Base-by-base conservation (phyloP, 2,888 invertebrate genomes). In the Callinectes sapidus region DNA sequence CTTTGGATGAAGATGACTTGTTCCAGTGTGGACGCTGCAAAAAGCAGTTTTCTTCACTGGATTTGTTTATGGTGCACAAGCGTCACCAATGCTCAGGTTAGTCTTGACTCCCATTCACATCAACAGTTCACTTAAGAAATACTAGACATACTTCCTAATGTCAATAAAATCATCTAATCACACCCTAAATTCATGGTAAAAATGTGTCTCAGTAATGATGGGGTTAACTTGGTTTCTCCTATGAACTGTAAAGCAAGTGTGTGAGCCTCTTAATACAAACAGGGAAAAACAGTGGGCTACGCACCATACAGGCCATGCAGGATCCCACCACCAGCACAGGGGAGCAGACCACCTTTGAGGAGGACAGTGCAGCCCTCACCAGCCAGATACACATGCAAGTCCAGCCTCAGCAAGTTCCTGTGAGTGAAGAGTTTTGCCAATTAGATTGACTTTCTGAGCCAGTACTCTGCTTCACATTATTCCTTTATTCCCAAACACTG, bases 1-100 rank as follows among this genome's bases (percentile, higher is more conserved):
- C 95, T 95, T 95, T 95, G 94, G 97, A 97, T 95, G 97, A 97
- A 93, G 97, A 97, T 95, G 97, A 97, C 95, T 96, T 97, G 92
- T 97, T 97, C 95, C 97, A 97, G 94, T 97, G 97, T 95, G 97
- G 97, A 54, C 96, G 96, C 95, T 97, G 97, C 95, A 97, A 97
- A 95, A 96, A 96, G 94, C 97, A 97, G 95, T 97, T 97, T 95
- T 96, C 96, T 87, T 96, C 96, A 0, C 95, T 97, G 94, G 95
- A 96, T 92, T 95, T 96, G 92, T 97, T 97, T 95, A 95, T 97
- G 92, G 95, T 96, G 88, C 97, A 97, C 95, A 97, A 97, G 95
- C 96, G 96, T 92, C 95, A 96, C 71, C 92, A 94, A 28, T 94
- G 95, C 85, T 89, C 94, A 92, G 77, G 92, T 93, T 8, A 89